phyloP scores from a whole-genome alignment of 2,888 invertebrate genomes.

The Trichogramma dendrolimi region DNA sequence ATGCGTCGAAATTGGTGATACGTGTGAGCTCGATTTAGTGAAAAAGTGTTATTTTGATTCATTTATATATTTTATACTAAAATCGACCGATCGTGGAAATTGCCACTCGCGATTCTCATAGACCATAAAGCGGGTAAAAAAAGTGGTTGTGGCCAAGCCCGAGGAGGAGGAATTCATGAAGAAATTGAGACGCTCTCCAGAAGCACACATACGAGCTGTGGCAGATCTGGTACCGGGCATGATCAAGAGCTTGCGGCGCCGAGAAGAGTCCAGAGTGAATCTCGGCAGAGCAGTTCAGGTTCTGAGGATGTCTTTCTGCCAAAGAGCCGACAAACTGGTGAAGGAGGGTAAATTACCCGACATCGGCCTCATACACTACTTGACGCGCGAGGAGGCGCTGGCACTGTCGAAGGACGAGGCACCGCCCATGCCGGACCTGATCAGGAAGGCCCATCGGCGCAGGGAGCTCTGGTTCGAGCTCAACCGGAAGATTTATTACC shows the following conservation, averaged over 20 bases:
- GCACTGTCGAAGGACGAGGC: slow-evolving; percentile 51
- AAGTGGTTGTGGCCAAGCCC: no score
- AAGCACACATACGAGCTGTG: no score
- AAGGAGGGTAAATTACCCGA: slow-evolving; percentile 63
- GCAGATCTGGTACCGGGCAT: slow-evolving; percentile 59
- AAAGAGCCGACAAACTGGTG: slow-evolving; percentile 60
- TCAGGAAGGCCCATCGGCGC: slow-evolving; percentile 62
- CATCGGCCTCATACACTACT: slow-evolving; percentile 63
- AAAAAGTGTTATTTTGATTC: no score
- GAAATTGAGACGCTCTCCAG: no score
- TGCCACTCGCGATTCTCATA: no score
- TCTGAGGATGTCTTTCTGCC: slow-evolving; percentile 59
- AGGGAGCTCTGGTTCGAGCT: slow-evolving; percentile 60
- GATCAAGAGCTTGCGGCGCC: slow-evolving; percentile 59
- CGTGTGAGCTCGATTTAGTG: no score
- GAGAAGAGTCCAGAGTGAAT: slow-evolving; percentile 67
- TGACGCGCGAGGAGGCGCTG: slow-evolving; percentile 65
- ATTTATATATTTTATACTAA: no score
- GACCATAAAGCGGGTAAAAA: no score
- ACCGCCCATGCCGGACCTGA: slow-evolving; percentile 29
- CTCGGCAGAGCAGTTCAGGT: slow-evolving; percentile 58
- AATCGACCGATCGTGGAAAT: no score
- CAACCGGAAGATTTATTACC: slow-evolving; percentile 59
- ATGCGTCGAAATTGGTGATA: no score
- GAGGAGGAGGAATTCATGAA: no score